phyloP scores from a whole-genome alignment of 1,140 invertebrate species.

The Drosophila kurseongensis region DNA sequence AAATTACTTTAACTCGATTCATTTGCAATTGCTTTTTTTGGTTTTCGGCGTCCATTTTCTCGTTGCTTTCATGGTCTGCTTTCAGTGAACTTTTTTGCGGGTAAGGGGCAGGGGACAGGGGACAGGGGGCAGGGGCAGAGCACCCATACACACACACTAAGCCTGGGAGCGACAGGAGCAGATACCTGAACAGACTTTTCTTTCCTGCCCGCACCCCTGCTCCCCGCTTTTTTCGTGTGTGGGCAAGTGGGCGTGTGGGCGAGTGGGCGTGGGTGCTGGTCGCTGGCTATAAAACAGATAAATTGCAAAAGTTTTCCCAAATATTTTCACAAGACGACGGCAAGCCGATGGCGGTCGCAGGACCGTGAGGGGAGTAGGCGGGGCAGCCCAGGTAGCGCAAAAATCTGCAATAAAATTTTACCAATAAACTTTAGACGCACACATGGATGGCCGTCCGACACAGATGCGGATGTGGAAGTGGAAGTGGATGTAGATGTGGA shows the following conservation, averaged over 20 bases:
- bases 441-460: constrained; percentile 44
- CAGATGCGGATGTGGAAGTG: constrained; percentile 32
- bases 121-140: neutral
- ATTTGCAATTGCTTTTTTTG: constrained; percentile 68
- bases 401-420: constrained; percentile 83
- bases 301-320: constrained; percentile 82
- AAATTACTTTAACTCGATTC: constrained; percentile 80
- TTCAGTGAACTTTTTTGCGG: constrained; percentile 2
- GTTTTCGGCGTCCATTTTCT: constrained; percentile 17
- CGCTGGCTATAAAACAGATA: constrained; percentile 81
- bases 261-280: constrained; percentile 47
- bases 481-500: constrained; percentile 15
- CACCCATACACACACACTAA: constrained; percentile 12
- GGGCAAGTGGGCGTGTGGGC: neutral
- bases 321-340: constrained; percentile 80
- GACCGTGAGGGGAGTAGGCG: neutral
- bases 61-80: constrained; percentile 5
- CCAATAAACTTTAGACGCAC: constrained; percentile 79
- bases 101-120: neutral
- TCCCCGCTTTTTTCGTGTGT: constrained; percentile 12
- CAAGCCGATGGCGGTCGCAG: constrained; percentile 14
- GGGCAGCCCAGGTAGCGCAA: constrained; percentile 49
- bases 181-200: constrained; percentile 60
- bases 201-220: neutral
- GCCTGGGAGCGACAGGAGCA: constrained; percentile 69